Conservation (phyloP, 2,888 invertebrate genomes). For the Drosophila mulleri region DNA sequence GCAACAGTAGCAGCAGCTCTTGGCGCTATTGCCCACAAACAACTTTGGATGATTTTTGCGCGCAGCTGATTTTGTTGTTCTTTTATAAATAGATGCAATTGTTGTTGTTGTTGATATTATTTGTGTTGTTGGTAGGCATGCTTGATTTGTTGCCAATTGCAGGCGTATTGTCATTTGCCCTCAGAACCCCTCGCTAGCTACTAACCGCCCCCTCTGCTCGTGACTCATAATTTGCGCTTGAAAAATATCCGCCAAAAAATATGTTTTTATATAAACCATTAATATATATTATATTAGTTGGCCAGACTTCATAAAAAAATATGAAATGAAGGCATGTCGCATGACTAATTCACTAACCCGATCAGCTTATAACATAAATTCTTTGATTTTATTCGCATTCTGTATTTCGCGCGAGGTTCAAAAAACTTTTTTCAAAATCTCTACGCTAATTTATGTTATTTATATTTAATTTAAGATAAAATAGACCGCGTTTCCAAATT, state of each 20-base stretch:
- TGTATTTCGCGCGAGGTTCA: slow-evolving; percentile 29
- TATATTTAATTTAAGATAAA: slow-evolving; percentile 40
- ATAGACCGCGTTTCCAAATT: not conserved
- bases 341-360: slow-evolving; percentile 60
- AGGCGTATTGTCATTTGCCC: slow-evolving; percentile 26
- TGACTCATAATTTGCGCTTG: slow-evolving; percentile 45
- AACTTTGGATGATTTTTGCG: slow-evolving; percentile 59
- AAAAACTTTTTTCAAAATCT: slow-evolving; percentile 40
- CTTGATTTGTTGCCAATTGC: slow-evolving; percentile 60
- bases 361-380: slow-evolving; percentile 56
- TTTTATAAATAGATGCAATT: slow-evolving; percentile 61
- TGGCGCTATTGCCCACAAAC: slow-evolving; percentile 32
- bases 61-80: slow-evolving; percentile 80
- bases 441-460: slow-evolving; percentile 18
- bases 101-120: slow-evolving; percentile 24
- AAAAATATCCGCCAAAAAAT: slow-evolving; percentile 2
- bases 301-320: slow-evolving; percentile 40
- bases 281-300: slow-evolving; percentile 4
- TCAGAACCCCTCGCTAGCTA: not conserved
- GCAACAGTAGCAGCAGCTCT: slow-evolving; percentile 49
- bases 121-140: slow-evolving; percentile 31
- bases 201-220: slow-evolving; percentile 12
- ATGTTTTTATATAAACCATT: not conserved
- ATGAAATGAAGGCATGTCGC: slow-evolving; percentile 38
- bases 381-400: slow-evolving; percentile 54